Base-by-base conservation (phyloP, 2,888 invertebrate species). In the Hydropsyche betteni region DNA sequence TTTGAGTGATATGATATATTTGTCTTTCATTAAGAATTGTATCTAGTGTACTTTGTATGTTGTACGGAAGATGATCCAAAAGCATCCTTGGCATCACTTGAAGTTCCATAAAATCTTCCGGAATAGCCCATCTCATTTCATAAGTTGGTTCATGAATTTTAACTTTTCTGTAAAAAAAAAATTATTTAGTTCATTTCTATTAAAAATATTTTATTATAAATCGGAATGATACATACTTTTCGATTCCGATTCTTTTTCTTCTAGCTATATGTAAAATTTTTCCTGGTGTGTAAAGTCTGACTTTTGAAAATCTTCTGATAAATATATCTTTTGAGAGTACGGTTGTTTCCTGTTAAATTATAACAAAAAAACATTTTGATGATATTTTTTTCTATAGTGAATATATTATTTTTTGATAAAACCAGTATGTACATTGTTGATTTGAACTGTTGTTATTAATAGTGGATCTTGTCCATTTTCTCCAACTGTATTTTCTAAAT, bases 41-140 rank as follows among this genome's bases (percentile, higher is more conserved):
- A 71, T 90, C 88, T 71, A 96, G 85, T 33, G 93, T 92, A 80
- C 90, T 87, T 80, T 91, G 89, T 16, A 95, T 91, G 82, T 92
- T 92, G 82, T 94, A 92, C 0, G 96, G 96, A 69, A 96, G 85
- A 83, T 97, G 96, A 84, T 97, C 96, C 0, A 93, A 87, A 4
- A 96, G 83, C 94, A 96, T 96, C 69, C 93, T 88, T 5, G 94
- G 94, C 90, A 94, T 94, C 72, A 96, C 93, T 80, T 92, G 89
- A 73, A 96, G 86, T 82, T 94, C 93, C 86, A 90, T 90, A 84
- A 95, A 95, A 83, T 93, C 93, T 82, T 94, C 93, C 0, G 93
- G 88, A 74, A 90, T 88, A 3, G 93, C 92, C 95, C 95, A 95
- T 58, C 93, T 88, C 90, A 94, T 93, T 82, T 92, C 92, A 82